Base-by-base conservation (phyloP, 2,797 vertebrate genomes). In the Valencia hispanica region DNA sequence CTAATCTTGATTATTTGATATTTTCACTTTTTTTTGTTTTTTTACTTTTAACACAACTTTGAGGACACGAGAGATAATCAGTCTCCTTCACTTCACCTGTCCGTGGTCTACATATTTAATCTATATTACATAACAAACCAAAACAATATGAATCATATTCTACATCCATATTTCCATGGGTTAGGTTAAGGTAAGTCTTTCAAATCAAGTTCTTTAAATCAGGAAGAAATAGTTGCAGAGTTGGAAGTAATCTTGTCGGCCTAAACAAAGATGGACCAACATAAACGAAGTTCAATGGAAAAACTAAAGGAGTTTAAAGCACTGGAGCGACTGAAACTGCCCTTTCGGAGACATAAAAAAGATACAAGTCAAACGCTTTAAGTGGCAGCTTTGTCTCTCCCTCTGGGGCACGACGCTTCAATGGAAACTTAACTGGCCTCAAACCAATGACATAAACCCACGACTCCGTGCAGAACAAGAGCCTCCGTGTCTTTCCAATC, bases 391-490 rank as follows among this genome's bases (percentile, higher is more conserved):
- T 90, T 91, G 91, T 91, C 84, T 93, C 85, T 89, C 86, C 90
- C 91, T 93, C 86, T 76, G 75, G 92, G 92, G 88, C 86, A 88
- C 41, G 79, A 88, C 84, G 88, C 89, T 91, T 90, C 85, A 89
- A 92, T 92, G 92, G 81, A 88, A 93, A 93, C 88, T 89, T 92
- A 94, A 93, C 91, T 88, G 92, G 88, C 88, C 93, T 91, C 86
- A 70, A 90, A 88, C 91, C 90, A 87, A 92, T 92, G 91, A 94
- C 93, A 93, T 87, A 86, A 92, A 94, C 92, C 92, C 89, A 93
- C 82, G 71, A 92, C 86, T 92, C 86, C 89, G 90, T 87, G 88
- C 77, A 89, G 85, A 89, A 84, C 89, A 90, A 91, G 87, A 89
- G 87, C 91, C 79, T 87, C 89, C 77, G n/a, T 86, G 90, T 93